These are phyloP conservation scores for Oikopleura vanhoeffeni DNA, from an alignment of 23 tunicate species.

Conservation along the genomic window DNA sequence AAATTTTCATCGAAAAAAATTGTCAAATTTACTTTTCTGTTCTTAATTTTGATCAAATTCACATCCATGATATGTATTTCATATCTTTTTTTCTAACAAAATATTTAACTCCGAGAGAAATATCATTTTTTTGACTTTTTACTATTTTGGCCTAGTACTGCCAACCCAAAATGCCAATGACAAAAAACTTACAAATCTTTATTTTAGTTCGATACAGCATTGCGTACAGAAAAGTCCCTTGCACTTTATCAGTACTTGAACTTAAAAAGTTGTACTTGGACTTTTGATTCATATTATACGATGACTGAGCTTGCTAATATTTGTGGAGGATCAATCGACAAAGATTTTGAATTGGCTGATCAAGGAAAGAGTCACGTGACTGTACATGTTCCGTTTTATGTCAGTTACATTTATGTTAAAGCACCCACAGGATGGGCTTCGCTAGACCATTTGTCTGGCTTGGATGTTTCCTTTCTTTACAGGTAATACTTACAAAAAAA, in stretches of 20 bases:
- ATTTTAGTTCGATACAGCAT: slow-evolving; percentile 75
- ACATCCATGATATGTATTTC: too few species aligned
- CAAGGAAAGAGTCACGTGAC: slow-evolving; percentile 69
- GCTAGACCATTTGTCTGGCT: slow-evolving; percentile 51
- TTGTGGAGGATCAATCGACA: slow-evolving; percentile 54
- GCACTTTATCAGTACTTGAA: slow-evolving; percentile 83
- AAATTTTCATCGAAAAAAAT: too few species aligned
- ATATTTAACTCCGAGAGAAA: too few species aligned
- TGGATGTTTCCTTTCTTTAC: slow-evolving; percentile 75
- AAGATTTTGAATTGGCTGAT: slow-evolving; percentile 57
- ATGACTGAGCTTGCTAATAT: slow-evolving; percentile 62
- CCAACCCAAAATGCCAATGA: too few species aligned
- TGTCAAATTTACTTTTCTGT: too few species aligned
- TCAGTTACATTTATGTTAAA: slow-evolving; percentile 68
- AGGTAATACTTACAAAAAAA: too few species aligned
- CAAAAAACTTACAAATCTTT: background rate
- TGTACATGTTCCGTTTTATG: slow-evolving; percentile 79
- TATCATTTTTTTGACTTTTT: too few species aligned
- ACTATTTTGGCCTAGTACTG: too few species aligned
- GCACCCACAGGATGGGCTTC: slow-evolving; percentile 99
- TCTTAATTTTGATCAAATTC: too few species aligned
- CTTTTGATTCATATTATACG: slow-evolving; percentile 73
- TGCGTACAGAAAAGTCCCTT: slow-evolving; percentile 54
- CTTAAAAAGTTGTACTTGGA: slow-evolving; percentile 86
- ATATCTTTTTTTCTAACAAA: too few species aligned